These are phyloP conservation scores for Mormyrops boulengeri DNA, from an alignment of 2,797 vertebrate genomes.

Conservation along the genomic window DNA sequence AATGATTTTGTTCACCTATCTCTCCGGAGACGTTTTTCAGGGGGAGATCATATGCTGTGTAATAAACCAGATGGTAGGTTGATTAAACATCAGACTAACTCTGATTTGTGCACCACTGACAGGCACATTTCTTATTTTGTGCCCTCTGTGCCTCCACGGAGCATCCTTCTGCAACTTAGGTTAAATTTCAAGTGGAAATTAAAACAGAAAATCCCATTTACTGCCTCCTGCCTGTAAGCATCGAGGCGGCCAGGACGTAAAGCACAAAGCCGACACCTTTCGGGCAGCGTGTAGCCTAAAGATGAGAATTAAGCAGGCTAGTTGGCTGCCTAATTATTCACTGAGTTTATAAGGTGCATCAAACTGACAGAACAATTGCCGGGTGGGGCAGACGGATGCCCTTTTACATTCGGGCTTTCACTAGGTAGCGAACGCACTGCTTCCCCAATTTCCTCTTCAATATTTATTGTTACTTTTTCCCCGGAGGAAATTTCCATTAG, in stretches of 20 bases:
- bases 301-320: neutral
- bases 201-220: neutral
- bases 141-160: neutral
- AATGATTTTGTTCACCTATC: slow-evolving; percentile 1
- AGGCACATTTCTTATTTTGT: neutral
- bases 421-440: neutral
- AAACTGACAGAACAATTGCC: neutral
- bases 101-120: slow-evolving; percentile 1
- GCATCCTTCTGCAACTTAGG: neutral
- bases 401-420: neutral
- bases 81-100: slow-evolving; percentile 3
- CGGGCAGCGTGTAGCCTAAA: too few species aligned
- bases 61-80: slow-evolving; percentile 10
- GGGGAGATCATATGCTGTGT: neutral
- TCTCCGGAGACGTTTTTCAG: neutral
- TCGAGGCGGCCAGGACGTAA: neutral
- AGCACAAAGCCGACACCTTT: neutral
- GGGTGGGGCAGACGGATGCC: neutral
- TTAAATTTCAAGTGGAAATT: neutral
- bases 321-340: neutral
- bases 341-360: neutral
- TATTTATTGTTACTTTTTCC: neutral
- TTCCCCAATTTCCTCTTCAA: neutral
- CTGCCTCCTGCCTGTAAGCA: neutral
- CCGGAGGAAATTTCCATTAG: neutral